A percentile compares a stretch with the other conserved stretches of the same genome.
Evolutionary conservation across 2,888 invertebrate genomes (phyloP).

Genomic region (Tridacna gigas): DNA sequence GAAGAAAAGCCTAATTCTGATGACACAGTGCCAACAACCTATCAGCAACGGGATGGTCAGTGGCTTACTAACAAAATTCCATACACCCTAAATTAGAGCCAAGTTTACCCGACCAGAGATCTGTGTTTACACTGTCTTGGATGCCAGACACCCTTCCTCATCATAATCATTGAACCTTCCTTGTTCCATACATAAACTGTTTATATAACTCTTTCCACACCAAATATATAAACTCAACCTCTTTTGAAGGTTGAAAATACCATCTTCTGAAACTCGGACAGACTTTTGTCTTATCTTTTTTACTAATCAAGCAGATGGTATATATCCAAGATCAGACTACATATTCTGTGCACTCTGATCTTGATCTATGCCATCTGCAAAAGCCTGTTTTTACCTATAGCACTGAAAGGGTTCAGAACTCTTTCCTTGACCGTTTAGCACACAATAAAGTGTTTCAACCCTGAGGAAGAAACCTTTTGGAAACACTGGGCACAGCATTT

Average conservation of each 20-base stretch:
- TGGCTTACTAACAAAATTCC: slow-evolving; percentile 9
- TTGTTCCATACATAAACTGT: slow-evolving; percentile 3
- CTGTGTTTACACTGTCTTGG: slow-evolving; percentile 28
- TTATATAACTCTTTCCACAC: neutral
- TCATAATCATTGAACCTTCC: slow-evolving; percentile 5
- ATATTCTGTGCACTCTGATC: too few species aligned
- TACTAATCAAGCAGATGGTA: neutral
- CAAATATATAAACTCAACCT: neutral
- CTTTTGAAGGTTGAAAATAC: neutral
- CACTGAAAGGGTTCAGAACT: too few species aligned
- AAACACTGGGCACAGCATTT: too few species aligned
- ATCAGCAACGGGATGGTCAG: slow-evolving; percentile 23
- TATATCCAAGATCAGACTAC: neutral
- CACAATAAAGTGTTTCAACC: too few species aligned
- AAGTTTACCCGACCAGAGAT: slow-evolving; percentile 17
- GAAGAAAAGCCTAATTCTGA: too few species aligned
- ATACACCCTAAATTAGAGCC: slow-evolving; percentile 1
- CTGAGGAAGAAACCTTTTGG: too few species aligned
- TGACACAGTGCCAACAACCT: neutral
- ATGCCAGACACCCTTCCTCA: slow-evolving; percentile 5
- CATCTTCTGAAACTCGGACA: neutral
- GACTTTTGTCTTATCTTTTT: too few species aligned
- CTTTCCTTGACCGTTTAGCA: too few species aligned
- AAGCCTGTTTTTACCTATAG: too few species aligned
- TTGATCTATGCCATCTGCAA: too few species aligned